Conservation (phyloP, 2,797 vertebrate species). For the Brachyalestes nurse region DNA sequence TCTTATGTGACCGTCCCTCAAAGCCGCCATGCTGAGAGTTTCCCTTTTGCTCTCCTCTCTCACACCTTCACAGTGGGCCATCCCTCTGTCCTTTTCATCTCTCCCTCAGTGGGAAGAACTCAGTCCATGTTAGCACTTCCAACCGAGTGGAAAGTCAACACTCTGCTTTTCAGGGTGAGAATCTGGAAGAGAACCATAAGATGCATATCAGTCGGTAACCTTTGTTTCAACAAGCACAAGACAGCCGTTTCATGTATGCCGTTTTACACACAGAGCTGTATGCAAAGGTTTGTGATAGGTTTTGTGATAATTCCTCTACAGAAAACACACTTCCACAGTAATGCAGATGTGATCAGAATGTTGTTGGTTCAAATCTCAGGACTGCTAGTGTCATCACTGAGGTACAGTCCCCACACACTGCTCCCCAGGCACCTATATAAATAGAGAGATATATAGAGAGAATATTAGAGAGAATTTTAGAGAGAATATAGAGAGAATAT, state of each 20-base stretch:
- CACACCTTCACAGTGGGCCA: constrained; percentile 59
- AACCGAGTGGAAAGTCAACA: constrained; percentile 59
- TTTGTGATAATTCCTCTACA: too few species aligned
- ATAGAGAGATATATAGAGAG: too few species aligned
- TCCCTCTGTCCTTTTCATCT: constrained; percentile 58
- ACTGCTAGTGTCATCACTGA: too few species aligned
- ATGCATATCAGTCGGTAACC: constrained; percentile 7
- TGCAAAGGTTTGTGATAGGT: not conserved
- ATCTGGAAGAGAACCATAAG: constrained; percentile 18
- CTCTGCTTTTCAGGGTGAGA: constrained; percentile 31
- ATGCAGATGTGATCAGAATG: too few species aligned
- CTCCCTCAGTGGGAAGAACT: constrained; percentile 25
- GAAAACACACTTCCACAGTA: too few species aligned
- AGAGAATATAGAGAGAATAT: too few species aligned
- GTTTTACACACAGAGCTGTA: too few species aligned
- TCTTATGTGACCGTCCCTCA: constrained; percentile 44
- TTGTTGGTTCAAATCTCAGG: too few species aligned
- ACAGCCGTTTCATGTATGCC: not conserved
- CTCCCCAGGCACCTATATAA: too few species aligned
- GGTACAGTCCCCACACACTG: too few species aligned
- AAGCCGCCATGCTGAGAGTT: constrained; percentile 55
- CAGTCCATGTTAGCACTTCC: constrained; percentile 53
- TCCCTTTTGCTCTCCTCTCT: constrained; percentile 60
- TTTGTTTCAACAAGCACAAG: constrained; percentile 6
- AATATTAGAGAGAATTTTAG: too few species aligned